Conservation (phyloP, 2,888 invertebrate genomes). For the Uloborus plumipes region DNA sequence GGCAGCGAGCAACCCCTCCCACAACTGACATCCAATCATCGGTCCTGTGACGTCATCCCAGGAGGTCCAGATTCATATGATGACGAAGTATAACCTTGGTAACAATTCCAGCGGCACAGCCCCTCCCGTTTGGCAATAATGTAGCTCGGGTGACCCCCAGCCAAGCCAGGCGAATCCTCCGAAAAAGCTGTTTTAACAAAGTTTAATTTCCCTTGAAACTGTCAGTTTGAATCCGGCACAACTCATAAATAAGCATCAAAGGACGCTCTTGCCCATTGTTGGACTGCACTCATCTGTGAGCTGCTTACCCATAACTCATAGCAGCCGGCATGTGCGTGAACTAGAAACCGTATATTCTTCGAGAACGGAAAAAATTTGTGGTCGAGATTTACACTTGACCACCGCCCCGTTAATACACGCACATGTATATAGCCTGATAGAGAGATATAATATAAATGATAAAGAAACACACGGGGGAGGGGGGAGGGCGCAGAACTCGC, state of each 20-base stretch:
- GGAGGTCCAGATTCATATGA: slow-evolving; percentile 23
- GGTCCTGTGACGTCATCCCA: slow-evolving; percentile 7
- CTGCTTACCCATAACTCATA: slow-evolving; percentile 43
- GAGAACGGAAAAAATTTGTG: slow-evolving; percentile 39
- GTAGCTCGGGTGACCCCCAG: slow-evolving; percentile 41
- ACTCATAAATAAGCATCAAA: slow-evolving; percentile 42
- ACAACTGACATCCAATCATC: slow-evolving; percentile 36
- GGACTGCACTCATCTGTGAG: slow-evolving; percentile 47
- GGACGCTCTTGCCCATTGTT: slow-evolving; percentile 33
- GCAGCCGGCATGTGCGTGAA: slow-evolving; percentile 38
- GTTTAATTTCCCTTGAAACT: slow-evolving; percentile 61
- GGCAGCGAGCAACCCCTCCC: slow-evolving; percentile 11
- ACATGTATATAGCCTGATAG: slow-evolving; percentile 42
- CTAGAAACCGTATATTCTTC: slow-evolving; percentile 22
- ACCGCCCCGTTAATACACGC: slow-evolving; percentile 56
- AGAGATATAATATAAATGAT: slow-evolving; percentile 51
- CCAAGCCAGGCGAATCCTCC: slow-evolving; percentile 30
- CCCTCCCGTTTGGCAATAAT: slow-evolving; percentile 31
- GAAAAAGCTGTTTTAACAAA: slow-evolving; percentile 57
- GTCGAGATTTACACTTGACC: slow-evolving; percentile 59
- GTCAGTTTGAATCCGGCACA: slow-evolving; percentile 43
- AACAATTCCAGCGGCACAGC: slow-evolving; percentile 8
- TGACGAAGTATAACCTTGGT: slow-evolving; percentile 22
- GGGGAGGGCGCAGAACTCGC: slow-evolving; percentile 14
- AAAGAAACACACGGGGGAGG: slow-evolving; percentile 13